Evolutionary conservation across 2,888 invertebrate species (phyloP).

Genomic region (Apocheima hispidaria): DNA sequence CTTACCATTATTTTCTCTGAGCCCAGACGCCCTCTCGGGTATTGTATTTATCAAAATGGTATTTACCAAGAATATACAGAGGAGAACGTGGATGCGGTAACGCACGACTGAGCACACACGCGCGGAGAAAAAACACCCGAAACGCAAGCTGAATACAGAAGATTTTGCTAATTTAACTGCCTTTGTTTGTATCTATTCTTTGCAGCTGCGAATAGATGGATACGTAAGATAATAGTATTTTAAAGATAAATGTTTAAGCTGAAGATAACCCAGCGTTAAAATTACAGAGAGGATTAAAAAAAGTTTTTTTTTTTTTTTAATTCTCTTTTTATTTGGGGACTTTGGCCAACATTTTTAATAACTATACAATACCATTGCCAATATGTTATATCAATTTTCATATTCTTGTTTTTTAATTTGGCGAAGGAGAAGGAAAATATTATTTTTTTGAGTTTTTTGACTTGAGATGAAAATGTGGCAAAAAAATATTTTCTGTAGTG

Average conservation of each 20-base stretch:
- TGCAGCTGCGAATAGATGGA: constrained; percentile 25
- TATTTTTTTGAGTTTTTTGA: no score
- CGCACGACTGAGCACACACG: constrained; percentile 58
- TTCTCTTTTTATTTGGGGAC: no score
- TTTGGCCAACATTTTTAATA: no score
- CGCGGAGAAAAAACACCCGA: constrained; percentile 71
- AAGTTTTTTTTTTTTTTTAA: no score
- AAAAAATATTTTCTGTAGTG: no score
- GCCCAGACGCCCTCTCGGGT: constrained; percentile 11
- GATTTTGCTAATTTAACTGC: constrained; percentile 67
- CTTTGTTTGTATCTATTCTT: constrained; percentile 34
- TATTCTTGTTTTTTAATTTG: no score
- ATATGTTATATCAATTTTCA: no score
- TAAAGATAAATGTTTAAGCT: not conserved
- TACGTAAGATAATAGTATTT: not conserved
- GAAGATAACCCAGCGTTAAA: not conserved
- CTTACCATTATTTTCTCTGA: no score
- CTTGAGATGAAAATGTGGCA: no score
- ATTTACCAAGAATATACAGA: constrained; percentile 38
- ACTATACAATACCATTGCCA: no score
- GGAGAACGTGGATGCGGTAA: constrained; percentile 33
- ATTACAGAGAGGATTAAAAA: no score
- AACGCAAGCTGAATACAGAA: constrained; percentile 69
- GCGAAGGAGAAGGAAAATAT: no score
- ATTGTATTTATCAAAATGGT: constrained; percentile 40